Conservation (phyloP, 23 tunicate genomes). For the Corella eumyota region DNA sequence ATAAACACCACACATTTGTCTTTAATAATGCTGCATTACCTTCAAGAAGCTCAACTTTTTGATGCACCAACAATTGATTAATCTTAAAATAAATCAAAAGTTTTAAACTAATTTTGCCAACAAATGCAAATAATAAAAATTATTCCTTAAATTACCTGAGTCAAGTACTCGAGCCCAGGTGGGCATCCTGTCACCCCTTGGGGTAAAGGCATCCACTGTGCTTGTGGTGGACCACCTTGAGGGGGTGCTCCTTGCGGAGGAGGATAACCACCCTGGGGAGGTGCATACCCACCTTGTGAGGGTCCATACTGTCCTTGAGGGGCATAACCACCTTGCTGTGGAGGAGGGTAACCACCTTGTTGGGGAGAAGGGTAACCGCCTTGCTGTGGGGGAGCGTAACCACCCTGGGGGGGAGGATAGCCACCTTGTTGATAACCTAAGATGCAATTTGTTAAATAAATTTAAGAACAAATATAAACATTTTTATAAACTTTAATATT, state of each 20-base stretch:
- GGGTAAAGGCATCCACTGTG: constrained; percentile 80
- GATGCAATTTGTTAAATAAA: no score
- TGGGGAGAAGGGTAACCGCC: constrained; percentile 25
- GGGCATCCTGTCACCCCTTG: constrained; percentile 70
- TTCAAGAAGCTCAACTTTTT: constrained; percentile 83
- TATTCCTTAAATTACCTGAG: constrained; percentile 30
- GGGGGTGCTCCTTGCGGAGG: constrained; percentile 5
- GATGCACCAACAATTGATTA: constrained; percentile 75
- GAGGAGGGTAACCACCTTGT: constrained; percentile 56
- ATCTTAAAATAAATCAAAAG: constrained; percentile 2
- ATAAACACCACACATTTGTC: no score
- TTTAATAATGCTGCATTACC: no score
- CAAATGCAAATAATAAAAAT: neutral
- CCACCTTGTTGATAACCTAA: constrained; percentile 25
- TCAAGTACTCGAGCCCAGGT: constrained; percentile 71
- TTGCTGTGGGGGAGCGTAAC: constrained; percentile 29
- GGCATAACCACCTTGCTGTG: constrained; percentile 6
- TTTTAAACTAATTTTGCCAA: neutral
- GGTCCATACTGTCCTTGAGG: no score
- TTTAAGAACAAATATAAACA: no score
- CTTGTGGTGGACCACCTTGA: constrained; percentile 34
- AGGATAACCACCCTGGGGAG: constrained; percentile 18
- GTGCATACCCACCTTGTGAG: constrained; percentile 16
- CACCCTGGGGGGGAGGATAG: constrained; percentile 37
- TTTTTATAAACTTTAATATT: no score